phyloP scores from a whole-genome alignment of 2,113 vertebrate species.

The Psettodes erumei region DNA sequence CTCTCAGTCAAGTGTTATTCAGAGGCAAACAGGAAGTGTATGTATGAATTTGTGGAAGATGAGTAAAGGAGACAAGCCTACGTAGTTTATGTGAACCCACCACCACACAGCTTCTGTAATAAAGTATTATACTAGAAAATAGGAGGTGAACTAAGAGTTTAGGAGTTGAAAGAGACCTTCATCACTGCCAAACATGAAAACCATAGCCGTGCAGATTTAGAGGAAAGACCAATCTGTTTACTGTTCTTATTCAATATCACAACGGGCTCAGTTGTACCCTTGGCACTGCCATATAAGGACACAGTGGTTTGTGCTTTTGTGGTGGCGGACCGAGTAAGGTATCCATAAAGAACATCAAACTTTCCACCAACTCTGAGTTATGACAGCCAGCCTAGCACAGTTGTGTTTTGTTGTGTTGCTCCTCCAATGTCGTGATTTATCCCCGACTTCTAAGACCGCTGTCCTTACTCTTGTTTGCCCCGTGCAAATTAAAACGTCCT shows the following conservation, averaged over 20 bases:
- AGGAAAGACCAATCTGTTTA: conserved; percentile 59
- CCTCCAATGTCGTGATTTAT: conserved; percentile 64
- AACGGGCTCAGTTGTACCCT: conserved; percentile 53
- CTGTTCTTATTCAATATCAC: conserved; percentile 67
- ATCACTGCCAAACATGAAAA: conserved; percentile 26
- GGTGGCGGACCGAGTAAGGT: conserved; percentile 56
- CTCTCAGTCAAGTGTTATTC: background rate
- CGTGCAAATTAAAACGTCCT: conserved; percentile 68
- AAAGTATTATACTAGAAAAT: background rate
- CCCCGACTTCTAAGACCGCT: conserved; percentile 38
- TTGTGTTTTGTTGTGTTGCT: conserved; percentile 64
- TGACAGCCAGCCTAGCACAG: conserved; percentile 59
- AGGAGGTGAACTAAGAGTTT: background rate
- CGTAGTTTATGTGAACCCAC: background rate
- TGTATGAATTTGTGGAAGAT: background rate
- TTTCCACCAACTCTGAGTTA: conserved; percentile 72
- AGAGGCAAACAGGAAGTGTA: background rate
- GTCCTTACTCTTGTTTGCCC: conserved; percentile 62
- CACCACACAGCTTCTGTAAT: conserved; percentile 11
- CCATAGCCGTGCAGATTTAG: conserved; percentile 46
- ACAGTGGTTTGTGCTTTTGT: conserved; percentile 64
- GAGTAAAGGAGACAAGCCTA: background rate
- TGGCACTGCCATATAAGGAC: conserved; percentile 72
- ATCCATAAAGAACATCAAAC: conserved; percentile 77
- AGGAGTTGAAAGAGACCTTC: conserved; percentile 15